Evolutionary conservation across 2,113 vertebrate species (phyloP).

Genomic region (Lophotis ruficrista): DNA sequence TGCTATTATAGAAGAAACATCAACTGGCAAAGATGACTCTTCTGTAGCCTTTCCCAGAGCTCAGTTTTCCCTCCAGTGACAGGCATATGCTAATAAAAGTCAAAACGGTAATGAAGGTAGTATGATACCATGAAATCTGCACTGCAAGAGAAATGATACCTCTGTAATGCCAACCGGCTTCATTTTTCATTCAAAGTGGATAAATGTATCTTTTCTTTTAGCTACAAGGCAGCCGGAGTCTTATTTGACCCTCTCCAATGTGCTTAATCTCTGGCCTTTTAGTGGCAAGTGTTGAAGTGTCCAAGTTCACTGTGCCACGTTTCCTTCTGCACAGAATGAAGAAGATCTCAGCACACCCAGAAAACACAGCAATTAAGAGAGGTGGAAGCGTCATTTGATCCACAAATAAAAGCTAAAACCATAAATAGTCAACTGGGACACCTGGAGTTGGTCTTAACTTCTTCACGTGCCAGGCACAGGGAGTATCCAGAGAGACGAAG

Average conservation of each 20-base stretch:
- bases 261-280: background rate
- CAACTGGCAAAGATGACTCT: background rate
- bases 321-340: background rate
- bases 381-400: background rate
- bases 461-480: background rate
- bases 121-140: background rate
- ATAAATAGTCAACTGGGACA: background rate
- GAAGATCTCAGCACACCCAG: background rate
- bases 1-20: background rate
- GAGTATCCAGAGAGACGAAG: background rate
- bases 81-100: background rate
- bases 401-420: background rate
- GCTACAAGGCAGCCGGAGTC: background rate
- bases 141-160: background rate
- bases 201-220: background rate
- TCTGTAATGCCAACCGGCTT: background rate
- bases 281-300: background rate
- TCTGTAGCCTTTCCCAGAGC: background rate
- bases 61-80: background rate
- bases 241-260: background rate
- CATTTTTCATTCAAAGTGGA: background rate
- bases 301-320: rapidly evolving
- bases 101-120: background rate
- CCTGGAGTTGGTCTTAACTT: background rate
- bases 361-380: background rate